Base-by-base conservation (phyloP, 2,797 vertebrate species). In the Anabacerthia variegaticeps region DNA sequence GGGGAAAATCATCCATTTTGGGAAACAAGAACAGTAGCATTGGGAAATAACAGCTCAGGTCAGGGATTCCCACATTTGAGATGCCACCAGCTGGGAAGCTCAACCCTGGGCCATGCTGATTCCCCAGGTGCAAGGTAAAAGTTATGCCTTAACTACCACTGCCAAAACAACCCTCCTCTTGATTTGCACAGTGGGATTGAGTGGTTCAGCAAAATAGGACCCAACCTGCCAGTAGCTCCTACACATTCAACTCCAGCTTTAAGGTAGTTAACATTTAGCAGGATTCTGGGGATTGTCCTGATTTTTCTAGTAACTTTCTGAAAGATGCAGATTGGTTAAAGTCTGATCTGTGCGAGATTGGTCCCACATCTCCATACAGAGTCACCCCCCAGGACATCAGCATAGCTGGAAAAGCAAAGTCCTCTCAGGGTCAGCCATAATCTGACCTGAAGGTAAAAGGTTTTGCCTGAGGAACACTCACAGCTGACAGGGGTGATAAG, bases 71-170 rank as follows among this genome's bases (percentile, higher is more conserved):
- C 77, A 78, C 68, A 71, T 19, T 77, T 72, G 76, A 78, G 73
- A 76, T 86, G 27, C 36, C 30, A 71, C 36, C 6, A 1, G 41
- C 46, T 88, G 88, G 71, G 63, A 85, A 76, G 49, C 62, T 89
- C 66, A 83, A 14, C 67, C 78, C 69, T 68, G 79, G 71, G 49
- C 85, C 65, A 12, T 0, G 1, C 44, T 46, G 84, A 59, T 89
- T 84, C 27, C 48, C 58, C 72, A 71, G 79, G 76, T 66, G 75
- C 78, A 59, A 66, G 52, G 79, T 67, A 69, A 89, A 92, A 68
- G 6, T 3, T 15, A 52, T 61, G 32, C 65, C 32, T 88, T 63
- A 14, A 79, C 63, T 84, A 41, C 41, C 65, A 13, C 59, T 77
- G 72, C 56, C 82, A 78, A 67, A 92, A 77, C 44, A 77, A 46